A percentile compares a stretch with the other conserved stretches of the same genome.
Conservation (phyloP, 2,113 vertebrate species). For the Willisornis vidua region DNA sequence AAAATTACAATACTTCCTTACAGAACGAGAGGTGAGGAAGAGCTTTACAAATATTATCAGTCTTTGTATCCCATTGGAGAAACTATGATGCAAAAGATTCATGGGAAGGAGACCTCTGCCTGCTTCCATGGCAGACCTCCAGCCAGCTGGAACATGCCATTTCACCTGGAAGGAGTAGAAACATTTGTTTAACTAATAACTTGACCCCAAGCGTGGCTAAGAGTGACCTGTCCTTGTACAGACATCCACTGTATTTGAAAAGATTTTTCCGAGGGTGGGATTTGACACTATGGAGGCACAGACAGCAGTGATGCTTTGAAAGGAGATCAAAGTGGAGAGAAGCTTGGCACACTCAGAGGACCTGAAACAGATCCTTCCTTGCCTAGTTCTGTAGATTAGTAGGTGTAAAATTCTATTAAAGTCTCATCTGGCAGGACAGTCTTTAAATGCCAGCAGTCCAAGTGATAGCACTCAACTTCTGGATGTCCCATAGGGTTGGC, state of each 20-base stretch:
- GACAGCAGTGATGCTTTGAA: background rate
- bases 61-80: background rate
- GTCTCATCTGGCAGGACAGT: background rate
- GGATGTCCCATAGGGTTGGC: background rate
- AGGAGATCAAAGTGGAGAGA: background rate
- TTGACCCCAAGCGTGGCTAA: background rate
- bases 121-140: background rate
- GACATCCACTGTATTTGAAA: background rate
- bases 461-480: background rate
- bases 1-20: background rate
- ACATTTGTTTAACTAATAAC: background rate
- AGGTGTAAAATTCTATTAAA: background rate
- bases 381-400: background rate
- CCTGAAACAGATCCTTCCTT: background rate
- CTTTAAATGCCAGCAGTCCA: background rate
- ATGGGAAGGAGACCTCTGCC: background rate
- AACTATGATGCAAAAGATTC: background rate
- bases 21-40: background rate
- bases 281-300: background rate
- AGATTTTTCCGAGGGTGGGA: background rate
- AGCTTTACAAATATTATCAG: background rate
- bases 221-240: background rate
- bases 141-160: background rate
- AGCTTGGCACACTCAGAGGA: background rate
- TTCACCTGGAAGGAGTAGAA: background rate